These are phyloP conservation scores for Crocuta crocuta DNA, from an alignment of 2,113 vertebrate species.

Conservation along the genomic window DNA sequence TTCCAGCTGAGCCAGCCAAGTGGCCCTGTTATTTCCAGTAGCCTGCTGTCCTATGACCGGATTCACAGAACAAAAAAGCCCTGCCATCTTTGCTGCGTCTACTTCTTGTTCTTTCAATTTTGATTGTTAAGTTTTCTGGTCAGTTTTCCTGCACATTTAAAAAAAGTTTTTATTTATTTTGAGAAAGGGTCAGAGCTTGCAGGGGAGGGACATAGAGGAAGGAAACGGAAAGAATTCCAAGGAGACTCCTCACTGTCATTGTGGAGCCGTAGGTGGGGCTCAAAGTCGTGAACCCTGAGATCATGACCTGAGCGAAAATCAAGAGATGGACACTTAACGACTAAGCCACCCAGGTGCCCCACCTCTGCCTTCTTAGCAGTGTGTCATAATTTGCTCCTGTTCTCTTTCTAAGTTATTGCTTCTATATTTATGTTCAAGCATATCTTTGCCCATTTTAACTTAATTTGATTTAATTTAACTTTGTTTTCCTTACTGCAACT, in stretches of 20 bases:
- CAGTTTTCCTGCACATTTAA: slow-evolving; percentile 91
- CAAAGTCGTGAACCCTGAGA: too few relatives aligned
- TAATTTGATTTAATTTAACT: slow-evolving; percentile 78
- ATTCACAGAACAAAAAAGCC: slow-evolving; percentile 91
- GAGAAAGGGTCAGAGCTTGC: too few relatives aligned
- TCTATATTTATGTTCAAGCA: slow-evolving; percentile 90
- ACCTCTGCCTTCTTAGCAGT: slow-evolving; percentile 89
- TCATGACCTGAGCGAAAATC: too few relatives aligned
- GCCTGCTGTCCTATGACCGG: slow-evolving; percentile 88
- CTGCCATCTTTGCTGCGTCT: slow-evolving; percentile 92
- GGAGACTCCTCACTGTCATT: too few relatives aligned
- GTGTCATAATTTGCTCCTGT: slow-evolving; percentile 90
- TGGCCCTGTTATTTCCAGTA: slow-evolving; percentile 86
- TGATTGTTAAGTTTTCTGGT: slow-evolving; percentile 90
- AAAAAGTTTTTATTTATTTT: too few relatives aligned
- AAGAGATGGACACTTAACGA: too few relatives aligned
- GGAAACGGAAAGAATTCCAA: too few relatives aligned
- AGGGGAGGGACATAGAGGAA: too few relatives aligned
- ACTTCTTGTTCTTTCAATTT: slow-evolving; percentile 91
- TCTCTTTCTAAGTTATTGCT: slow-evolving; percentile 88
- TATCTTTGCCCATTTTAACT: slow-evolving; percentile 79
- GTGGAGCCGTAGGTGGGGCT: too few relatives aligned
- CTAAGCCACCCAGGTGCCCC: too few relatives aligned
- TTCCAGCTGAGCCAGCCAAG: not conserved
- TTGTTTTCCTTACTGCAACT: slow-evolving; percentile 84